Evolutionary conservation across 2,888 invertebrate genomes (phyloP), one percentile per base, ranked within the genome.

Genomic region (Gymnocheta viridis): DNA sequence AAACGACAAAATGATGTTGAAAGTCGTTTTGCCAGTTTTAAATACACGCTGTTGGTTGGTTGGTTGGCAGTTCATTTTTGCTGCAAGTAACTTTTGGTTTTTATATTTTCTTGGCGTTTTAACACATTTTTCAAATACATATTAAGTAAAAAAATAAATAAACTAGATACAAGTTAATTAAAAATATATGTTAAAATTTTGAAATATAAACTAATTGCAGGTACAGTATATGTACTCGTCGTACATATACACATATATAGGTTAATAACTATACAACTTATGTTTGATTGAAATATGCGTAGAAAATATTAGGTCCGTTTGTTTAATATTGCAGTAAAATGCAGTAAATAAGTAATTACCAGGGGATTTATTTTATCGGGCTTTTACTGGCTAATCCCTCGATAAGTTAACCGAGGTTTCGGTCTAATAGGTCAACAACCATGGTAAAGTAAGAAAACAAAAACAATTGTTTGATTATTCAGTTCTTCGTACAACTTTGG

Each of bases 1-100:
- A 64, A 83, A 82, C 74, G 29, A 74, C 74, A 86, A 87, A 87
- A 77, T 85, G 87, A 89, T 91, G 90, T 90, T 89, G 91, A 90
- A 90, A 90, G 90, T 90, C 90, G 90, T 90, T 91, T 91, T 88
- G 89, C 90, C 87, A 89, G 89, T 91, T 90, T 67, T 2, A 54
- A 77, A 72, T 82, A 49, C 79, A 78, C 6, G 5, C 17, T 14
- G 69, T 47, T 60, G 47, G 51, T 69, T 67, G 17, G 6, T 58
- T 41, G 41, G 69, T 49, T 76, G 58, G n/a, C 41, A 35, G 35
- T 82, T 83, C 62, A 56, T 47, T 79, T 73, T 79, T 73, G 49
- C 32, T 32, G 70, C 64, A 56, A 58, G 35, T 41, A 5, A 29
- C 35, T 51, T 74, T 74, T 51, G 19, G 19, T 41, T 60, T 35